These are phyloP conservation scores for Cyprinella venusta DNA, from an alignment of 2,797 vertebrate genomes.

Conservation along the genomic window DNA sequence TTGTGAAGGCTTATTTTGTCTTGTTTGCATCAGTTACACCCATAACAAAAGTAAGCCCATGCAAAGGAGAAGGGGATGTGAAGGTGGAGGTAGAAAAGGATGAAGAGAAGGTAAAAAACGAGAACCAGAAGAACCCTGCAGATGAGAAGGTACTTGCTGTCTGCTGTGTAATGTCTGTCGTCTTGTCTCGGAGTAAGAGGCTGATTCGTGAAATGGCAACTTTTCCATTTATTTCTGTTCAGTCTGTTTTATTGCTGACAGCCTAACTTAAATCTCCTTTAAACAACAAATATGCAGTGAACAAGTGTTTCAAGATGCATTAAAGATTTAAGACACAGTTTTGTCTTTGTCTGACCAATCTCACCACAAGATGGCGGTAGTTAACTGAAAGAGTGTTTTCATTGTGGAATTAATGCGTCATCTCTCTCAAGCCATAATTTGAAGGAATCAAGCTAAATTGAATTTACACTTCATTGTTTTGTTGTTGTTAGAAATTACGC, in stretches of 20 bases:
- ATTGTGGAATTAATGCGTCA: background rate
- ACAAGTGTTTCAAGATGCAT: background rate
- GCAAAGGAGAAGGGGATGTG: slow-evolving; percentile 60
- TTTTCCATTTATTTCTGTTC: background rate
- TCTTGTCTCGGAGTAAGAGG: background rate
- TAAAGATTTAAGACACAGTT: background rate
- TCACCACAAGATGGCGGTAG: slow-evolving; percentile 36
- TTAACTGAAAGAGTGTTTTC: background rate
- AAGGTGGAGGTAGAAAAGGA: slow-evolving; percentile 54
- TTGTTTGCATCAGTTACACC: slow-evolving; percentile 61
- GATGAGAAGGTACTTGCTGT: slow-evolving; percentile 55
- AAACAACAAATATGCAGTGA: background rate
- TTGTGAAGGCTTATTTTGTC: background rate
- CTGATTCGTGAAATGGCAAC: background rate
- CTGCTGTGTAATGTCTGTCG: background rate
- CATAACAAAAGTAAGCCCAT: slow-evolving; percentile 57
- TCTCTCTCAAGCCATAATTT: background rate
- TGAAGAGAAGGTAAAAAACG: slow-evolving; percentile 53
- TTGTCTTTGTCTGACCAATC: background rate
- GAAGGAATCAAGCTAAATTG: background rate
- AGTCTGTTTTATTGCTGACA: background rate
- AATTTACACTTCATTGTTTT: slow-evolving; percentile 8
- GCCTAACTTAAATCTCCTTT: background rate
- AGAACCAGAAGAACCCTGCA: slow-evolving; percentile 51
- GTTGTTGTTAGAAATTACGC: background rate